These are phyloP conservation scores for Antigone vipio DNA, from an alignment of 2,113 vertebrate genomes.

Conservation along the genomic window DNA sequence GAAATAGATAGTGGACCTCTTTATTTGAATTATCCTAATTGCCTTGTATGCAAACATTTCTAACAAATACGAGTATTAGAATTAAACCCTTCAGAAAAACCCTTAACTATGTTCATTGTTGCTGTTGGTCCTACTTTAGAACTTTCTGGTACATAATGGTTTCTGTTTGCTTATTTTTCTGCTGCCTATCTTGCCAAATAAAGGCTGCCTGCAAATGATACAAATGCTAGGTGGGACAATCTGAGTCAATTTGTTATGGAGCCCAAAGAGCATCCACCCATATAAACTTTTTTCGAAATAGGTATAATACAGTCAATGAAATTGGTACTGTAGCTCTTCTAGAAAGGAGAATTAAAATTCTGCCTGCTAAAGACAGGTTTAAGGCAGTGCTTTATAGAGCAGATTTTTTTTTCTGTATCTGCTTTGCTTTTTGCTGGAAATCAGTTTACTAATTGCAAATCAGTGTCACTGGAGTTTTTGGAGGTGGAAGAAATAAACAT, in stretches of 20 bases:
- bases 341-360: neutral
- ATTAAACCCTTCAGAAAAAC: neutral
- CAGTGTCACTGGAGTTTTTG: neutral
- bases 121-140: neutral
- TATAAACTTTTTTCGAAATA: neutral
- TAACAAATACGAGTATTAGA: neutral
- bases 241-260: neutral
- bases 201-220: neutral
- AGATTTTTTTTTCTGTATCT: neutral
- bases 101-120: neutral
- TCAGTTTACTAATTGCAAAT: neutral
- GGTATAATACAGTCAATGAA: neutral
- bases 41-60: neutral
- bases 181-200: neutral
- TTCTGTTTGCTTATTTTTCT: neutral
- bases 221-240: neutral
- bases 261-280: neutral
- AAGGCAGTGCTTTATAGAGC: neutral
- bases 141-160: neutral
- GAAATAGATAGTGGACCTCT: neutral
- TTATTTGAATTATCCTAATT: neutral
- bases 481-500: neutral
- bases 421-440: neutral
- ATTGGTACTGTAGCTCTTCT: neutral
- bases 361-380: neutral